phyloP scores from a whole-genome alignment of 2,113 vertebrate species.

The Bubo blakistoni region DNA sequence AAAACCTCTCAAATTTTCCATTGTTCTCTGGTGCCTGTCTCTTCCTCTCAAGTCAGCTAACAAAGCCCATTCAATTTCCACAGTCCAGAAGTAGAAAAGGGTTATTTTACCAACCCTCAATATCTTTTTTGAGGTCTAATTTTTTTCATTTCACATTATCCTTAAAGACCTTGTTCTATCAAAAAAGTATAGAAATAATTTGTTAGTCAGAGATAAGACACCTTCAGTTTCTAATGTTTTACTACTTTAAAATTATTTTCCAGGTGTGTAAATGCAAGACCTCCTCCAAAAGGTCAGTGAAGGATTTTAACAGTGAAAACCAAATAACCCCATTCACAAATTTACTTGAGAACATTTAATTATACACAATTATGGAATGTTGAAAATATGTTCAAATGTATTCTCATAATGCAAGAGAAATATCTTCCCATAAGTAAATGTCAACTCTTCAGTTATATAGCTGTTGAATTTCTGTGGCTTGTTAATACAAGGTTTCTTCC shows the following conservation, averaged over 20 bases:
- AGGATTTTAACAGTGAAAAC: background rate
- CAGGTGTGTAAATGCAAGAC: background rate
- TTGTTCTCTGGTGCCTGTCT: background rate
- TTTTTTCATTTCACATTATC: background rate
- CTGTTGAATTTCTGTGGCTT: background rate
- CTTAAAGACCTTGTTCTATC: background rate
- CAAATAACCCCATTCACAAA: background rate
- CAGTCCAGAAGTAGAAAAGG: background rate
- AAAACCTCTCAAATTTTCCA: background rate
- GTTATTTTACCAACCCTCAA: background rate
- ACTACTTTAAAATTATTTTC: background rate
- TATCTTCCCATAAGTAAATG: background rate
- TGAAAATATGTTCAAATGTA: background rate
- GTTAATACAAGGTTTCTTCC: background rate
- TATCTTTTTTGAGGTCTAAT: background rate
- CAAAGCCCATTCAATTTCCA: background rate
- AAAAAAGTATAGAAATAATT: background rate
- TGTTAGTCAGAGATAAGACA: background rate
- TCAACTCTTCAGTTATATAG: background rate
- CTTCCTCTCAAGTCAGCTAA: background rate
- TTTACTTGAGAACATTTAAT: background rate
- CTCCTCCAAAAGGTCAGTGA: background rate
- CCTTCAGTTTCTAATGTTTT: background rate
- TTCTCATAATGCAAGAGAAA: background rate
- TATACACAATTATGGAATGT: background rate